A percentile compares a stretch with the other conserved stretches of the same genome.
These are phyloP conservation scores for Potamarius usumacintae DNA, from an alignment of 2,113 vertebrate species.

Conservation along the genomic window DNA sequence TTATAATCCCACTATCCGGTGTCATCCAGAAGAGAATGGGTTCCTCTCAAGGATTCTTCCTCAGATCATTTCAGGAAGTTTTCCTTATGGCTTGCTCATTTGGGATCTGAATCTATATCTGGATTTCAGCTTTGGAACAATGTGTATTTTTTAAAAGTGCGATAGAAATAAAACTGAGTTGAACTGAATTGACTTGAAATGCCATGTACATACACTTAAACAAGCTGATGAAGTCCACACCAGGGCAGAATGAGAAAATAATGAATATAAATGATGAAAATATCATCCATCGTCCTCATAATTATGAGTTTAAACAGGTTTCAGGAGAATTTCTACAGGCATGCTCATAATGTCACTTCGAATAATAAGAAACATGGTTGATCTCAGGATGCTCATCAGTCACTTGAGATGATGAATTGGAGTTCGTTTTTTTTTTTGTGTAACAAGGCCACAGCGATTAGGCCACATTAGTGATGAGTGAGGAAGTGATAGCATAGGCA, in stretches of 20 bases:
- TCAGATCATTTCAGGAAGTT: background rate
- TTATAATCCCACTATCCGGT: background rate
- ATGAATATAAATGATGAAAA: background rate
- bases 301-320: background rate
- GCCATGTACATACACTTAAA: too few species aligned
- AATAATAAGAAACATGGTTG: slow-evolving; percentile 18
- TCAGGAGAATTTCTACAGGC: slow-evolving; percentile 17
- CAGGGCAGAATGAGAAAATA: background rate
- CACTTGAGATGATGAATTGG: slow-evolving; percentile 6
- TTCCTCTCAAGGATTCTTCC: background rate
- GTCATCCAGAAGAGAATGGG: background rate
- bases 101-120: background rate
- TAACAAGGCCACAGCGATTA: slow-evolving; percentile 38
- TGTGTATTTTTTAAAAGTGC: background rate
- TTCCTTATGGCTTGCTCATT: background rate
- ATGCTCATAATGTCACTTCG: slow-evolving; percentile 17
- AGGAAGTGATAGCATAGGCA: slow-evolving; percentile 37
- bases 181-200: background rate
- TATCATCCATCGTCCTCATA: background rate
- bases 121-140: background rate
- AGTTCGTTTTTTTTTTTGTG: slow-evolving; percentile 29
- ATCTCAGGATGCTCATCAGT: slow-evolving; percentile 26
- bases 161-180: background rate
- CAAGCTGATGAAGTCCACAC: background rate
- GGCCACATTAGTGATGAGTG: slow-evolving; percentile 37